A percentile compares a stretch with the other conserved stretches of the same genome.
phyloP scores from a whole-genome alignment of 2,888 invertebrate genomes.

The Tetragonisca angustula region DNA sequence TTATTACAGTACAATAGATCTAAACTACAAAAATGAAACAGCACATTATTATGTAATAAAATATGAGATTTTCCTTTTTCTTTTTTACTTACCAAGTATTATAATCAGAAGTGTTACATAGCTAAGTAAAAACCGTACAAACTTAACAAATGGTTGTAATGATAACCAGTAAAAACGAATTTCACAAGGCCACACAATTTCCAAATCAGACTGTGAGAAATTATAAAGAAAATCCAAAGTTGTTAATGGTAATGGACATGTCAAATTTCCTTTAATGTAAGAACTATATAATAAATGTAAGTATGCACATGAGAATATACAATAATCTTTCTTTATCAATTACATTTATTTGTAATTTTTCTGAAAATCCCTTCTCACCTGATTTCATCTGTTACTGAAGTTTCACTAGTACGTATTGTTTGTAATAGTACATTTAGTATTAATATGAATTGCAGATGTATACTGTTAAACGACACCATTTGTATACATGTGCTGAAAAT shows the following conservation, averaged over 20 bases:
- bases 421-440: constrained; percentile 37
- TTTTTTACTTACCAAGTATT: constrained; percentile 75
- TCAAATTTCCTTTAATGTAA: constrained; percentile 44
- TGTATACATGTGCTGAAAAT: constrained; percentile 21
- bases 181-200: constrained; percentile 80
- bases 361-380: constrained; percentile 51
- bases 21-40: not conserved
- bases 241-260: constrained; percentile 71
- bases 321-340: not conserved
- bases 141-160: constrained; percentile 75
- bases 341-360: not conserved
- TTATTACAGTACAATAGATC: constrained; percentile 14
- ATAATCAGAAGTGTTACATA: constrained; percentile 80
- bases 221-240: constrained; percentile 75
- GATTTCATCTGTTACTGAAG: constrained; percentile 23
- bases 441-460: constrained; percentile 40
- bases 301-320: not conserved
- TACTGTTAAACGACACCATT: constrained; percentile 50
- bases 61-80: not conserved
- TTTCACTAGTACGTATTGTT: constrained; percentile 37
- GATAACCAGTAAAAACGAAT: constrained; percentile 78
- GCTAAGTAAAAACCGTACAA: constrained; percentile 76
- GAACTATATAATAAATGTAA: constrained; percentile 18
- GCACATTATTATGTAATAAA: not conserved
- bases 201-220: constrained; percentile 69